Percentiles rank a stretch among this genome's conserved stretches.
These are phyloP conservation scores for Drosophila aldrichi DNA, from an alignment of 2,888 invertebrate species.

Conservation along the genomic window DNA sequence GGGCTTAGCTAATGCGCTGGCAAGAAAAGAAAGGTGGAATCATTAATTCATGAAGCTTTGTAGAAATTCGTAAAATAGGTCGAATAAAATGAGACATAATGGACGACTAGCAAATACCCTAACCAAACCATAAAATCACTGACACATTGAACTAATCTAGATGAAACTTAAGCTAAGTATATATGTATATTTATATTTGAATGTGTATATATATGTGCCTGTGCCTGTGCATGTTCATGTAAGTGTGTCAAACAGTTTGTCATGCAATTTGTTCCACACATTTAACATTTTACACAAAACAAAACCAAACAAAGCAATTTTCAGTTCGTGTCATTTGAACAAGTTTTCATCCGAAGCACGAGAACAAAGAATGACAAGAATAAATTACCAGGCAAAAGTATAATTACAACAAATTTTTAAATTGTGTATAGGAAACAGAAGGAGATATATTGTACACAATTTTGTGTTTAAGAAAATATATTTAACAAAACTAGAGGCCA, in stretches of 20 bases:
- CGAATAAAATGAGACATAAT: neutral
- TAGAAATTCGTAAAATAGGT: neutral
- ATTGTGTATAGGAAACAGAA: conserved; percentile 7
- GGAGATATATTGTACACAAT: conserved; percentile 5
- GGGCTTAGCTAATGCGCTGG: neutral
- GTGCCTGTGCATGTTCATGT: neutral
- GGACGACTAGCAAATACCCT: neutral
- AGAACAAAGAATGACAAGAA: conserved; percentile 32
- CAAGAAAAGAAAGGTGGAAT: neutral
- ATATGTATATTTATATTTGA: neutral
- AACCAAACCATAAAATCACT: neutral
- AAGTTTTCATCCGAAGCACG: conserved; percentile 30
- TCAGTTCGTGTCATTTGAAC: conserved; percentile 33
- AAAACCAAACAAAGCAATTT: conserved; percentile 5
- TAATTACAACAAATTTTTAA: conserved; percentile 19
- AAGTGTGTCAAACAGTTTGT: conserved; percentile 10
- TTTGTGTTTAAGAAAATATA: conserved; percentile 5
- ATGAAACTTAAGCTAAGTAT: neutral
- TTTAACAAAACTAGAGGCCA: conserved; percentile 11
- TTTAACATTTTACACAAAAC: conserved; percentile 1
- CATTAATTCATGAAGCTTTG: conserved; percentile 1
- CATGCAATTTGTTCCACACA: conserved; percentile 21
- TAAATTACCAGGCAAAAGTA: conserved; percentile 33
- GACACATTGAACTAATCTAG: neutral
- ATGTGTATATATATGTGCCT: neutral